Conservation (phyloP, 1,140 invertebrate genomes). For the Brachionus koreanus region DNA sequence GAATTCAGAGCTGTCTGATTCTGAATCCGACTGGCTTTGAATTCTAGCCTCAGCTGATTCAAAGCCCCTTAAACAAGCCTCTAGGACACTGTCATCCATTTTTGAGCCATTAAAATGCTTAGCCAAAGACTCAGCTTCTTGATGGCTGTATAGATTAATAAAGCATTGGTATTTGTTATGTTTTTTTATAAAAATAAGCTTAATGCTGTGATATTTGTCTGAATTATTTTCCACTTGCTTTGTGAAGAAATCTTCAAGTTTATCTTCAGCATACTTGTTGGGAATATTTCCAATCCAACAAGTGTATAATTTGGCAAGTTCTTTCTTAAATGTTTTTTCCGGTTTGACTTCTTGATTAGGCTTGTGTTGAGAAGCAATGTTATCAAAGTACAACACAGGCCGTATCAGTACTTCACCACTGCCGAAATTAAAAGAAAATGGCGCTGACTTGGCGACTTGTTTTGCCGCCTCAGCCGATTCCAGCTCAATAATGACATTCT, state of each 20-base stretch:
- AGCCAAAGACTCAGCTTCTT: not conserved
- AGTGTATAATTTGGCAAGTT: not conserved
- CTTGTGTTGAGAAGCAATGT: not conserved
- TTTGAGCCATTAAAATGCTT: not conserved
- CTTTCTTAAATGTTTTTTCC: not conserved
- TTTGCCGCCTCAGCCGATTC: not conserved
- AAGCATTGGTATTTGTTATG: not conserved
- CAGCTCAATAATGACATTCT: slow-evolving; percentile 3
- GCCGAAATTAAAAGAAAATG: not conserved
- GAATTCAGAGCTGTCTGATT: not conserved
- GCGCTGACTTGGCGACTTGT: not conserved
- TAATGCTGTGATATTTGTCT: not conserved
- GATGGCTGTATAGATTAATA: not conserved
- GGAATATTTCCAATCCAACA: slow-evolving; percentile 12
- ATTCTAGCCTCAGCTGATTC: not conserved
- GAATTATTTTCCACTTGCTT: not conserved
- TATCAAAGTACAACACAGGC: not conserved
- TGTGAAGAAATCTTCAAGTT: not conserved
- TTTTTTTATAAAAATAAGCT: not conserved
- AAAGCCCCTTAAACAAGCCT: not conserved
- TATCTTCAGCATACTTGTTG: not conserved
- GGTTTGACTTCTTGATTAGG: not conserved
- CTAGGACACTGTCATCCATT: not conserved
- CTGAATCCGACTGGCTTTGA: not conserved
- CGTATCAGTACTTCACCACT: not conserved